A percentile compares a stretch with the other conserved stretches of the same genome.
phyloP scores from a whole-genome alignment of 1,140 invertebrate genomes.

The Scaptomyza hsui region DNA sequence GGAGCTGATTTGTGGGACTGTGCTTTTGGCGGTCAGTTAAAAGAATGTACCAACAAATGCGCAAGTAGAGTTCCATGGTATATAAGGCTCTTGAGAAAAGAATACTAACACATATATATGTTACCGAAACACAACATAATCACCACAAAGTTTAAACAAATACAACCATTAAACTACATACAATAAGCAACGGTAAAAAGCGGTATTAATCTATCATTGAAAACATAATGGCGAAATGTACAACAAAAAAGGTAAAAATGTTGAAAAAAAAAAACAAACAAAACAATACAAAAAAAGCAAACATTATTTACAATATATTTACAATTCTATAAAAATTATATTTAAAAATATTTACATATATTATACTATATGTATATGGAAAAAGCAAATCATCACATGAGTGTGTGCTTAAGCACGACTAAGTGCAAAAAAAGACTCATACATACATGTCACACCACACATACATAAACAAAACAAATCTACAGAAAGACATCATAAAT shows the following conservation, averaged over 20 bases:
- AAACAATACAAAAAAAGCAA: constrained; percentile 37
- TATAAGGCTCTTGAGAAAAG: constrained; percentile 15
- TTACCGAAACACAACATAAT: constrained; percentile 43
- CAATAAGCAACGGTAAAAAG: constrained; percentile 48
- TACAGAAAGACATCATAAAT: constrained; percentile 28
- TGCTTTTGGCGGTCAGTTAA: too few species aligned
- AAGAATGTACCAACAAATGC: too few species aligned
- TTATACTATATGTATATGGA: constrained; percentile 49
- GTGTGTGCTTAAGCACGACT: constrained; percentile 11
- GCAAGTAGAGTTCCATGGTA: constrained; percentile 8
- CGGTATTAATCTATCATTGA: constrained; percentile 44
- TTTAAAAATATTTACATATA: constrained; percentile 59
- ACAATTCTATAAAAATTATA: constrained; percentile 57
- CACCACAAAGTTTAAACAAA: constrained; percentile 33
- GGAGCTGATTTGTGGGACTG: constrained; percentile 14
- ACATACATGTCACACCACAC: constrained; percentile 28
- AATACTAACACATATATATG: constrained; percentile 41
- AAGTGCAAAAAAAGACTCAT: constrained; percentile 11
- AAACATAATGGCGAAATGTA: constrained; percentile 42
- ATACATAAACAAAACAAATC: constrained; percentile 29
- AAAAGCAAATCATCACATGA: constrained; percentile 32
- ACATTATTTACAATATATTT: constrained; percentile 61
- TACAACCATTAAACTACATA: constrained; percentile 45
- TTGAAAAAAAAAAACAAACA: constrained; percentile 14
- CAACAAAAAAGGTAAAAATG: constrained; percentile 40